These are phyloP conservation scores for Troides helena DNA, from an alignment of 2,888 invertebrate genomes.

Conservation along the genomic window DNA sequence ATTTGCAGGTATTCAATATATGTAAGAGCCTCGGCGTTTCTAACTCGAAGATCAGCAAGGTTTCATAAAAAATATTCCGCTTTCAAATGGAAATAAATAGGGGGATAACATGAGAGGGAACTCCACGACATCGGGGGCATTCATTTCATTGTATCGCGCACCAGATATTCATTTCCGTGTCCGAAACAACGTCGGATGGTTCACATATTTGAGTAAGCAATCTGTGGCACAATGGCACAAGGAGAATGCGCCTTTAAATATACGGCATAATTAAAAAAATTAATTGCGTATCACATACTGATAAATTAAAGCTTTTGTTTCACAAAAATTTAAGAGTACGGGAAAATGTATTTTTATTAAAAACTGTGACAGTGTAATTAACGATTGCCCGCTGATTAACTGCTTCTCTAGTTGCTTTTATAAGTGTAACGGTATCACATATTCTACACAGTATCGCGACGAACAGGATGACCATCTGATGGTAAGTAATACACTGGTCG, in stretches of 20 bases:
- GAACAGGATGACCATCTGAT: too few relatives aligned
- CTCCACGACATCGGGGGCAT: slow-evolving; percentile 5
- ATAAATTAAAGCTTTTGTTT: slow-evolving; percentile 23
- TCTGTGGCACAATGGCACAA: slow-evolving; percentile 20
- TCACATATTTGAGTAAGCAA: slow-evolving; percentile 27
- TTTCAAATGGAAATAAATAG: slow-evolving; percentile 15
- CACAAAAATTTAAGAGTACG: slow-evolving; percentile 10
- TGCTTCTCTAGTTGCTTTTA: not conserved
- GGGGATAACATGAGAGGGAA: slow-evolving; percentile 7
- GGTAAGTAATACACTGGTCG: too few relatives aligned
- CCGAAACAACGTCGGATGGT: slow-evolving; percentile 20
- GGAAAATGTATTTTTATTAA: not conserved
- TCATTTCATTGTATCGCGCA: slow-evolving; percentile 21
- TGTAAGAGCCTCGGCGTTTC: not conserved
- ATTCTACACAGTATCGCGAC: too few relatives aligned
- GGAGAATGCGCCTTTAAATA: slow-evolving; percentile 26
- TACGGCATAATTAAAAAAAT: slow-evolving; percentile 25
- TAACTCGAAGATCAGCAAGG: slow-evolving; percentile 6
- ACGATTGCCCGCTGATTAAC: not conserved
- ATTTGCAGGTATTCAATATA: not conserved
- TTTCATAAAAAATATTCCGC: slow-evolving; percentile 6
- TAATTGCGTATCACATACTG: slow-evolving; percentile 15
- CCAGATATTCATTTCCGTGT: slow-evolving; percentile 25
- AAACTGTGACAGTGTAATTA: not conserved
- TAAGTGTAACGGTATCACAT: too few relatives aligned